Conservation (phyloP, 2,888 invertebrate genomes). For the Dynastes maya region DNA sequence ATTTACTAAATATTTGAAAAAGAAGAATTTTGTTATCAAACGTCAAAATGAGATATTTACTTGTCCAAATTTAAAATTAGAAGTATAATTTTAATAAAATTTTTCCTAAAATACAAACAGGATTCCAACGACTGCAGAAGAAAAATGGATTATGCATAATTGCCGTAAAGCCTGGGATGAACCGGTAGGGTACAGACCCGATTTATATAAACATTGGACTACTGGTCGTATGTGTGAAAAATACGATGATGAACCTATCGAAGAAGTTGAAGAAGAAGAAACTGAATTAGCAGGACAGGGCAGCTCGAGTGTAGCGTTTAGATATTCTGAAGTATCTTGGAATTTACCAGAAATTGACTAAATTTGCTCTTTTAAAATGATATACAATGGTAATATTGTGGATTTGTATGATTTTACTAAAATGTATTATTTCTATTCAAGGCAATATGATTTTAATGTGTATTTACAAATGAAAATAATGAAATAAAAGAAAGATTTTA, state of each 20-base stretch:
- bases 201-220: slow-evolving; percentile 74
- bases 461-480: too few relatives aligned
- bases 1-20: too few relatives aligned
- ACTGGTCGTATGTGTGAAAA: slow-evolving; percentile 57
- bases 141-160: slow-evolving; percentile 77
- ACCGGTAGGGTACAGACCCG: slow-evolving; percentile 72
- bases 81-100: too few relatives aligned
- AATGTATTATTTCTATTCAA: not conserved
- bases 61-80: too few relatives aligned
- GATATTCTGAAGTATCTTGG: slow-evolving; percentile 32
- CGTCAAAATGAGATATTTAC: too few relatives aligned
- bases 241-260: slow-evolving; percentile 22
- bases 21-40: too few relatives aligned
- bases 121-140: slow-evolving; percentile 73
- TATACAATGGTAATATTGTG: not conserved
- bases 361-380: not conserved
- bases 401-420: slow-evolving; percentile 5
- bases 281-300: not conserved
- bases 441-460: too few relatives aligned
- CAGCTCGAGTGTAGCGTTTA: not conserved
- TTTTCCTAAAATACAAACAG: slow-evolving; percentile 55
- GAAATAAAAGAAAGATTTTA: too few relatives aligned
- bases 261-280: slow-evolving; percentile 10
- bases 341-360: slow-evolving; percentile 11
- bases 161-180: slow-evolving; percentile 76